These are phyloP conservation scores for Leptonema lineaticorne DNA, from an alignment of 1,140 invertebrate species.

Conservation along the genomic window DNA sequence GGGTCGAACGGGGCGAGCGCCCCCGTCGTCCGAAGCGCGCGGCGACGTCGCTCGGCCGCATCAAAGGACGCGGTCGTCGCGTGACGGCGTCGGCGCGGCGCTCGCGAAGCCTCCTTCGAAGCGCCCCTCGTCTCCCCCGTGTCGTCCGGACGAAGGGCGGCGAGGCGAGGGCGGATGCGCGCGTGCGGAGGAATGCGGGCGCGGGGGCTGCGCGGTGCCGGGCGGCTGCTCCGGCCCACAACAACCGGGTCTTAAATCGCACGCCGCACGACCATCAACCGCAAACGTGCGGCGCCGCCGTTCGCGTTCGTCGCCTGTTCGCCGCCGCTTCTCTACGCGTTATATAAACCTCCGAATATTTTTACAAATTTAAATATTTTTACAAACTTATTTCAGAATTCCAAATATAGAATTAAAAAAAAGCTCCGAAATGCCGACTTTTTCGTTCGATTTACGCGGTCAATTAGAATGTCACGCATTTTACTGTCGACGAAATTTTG, in stretches of 20 bases:
- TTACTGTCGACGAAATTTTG: no score
- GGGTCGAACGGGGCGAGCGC: no score
- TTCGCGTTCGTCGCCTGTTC: background rate
- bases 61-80: background rate
- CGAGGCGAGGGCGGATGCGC: background rate
- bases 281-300: no score
- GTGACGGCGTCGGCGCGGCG: background rate
- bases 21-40: background rate
- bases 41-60: background rate
- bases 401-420: no score
- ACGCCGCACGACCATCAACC: background rate
- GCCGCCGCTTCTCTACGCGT: no score
- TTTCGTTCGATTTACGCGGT: no score
- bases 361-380: no score
- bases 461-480: no score
- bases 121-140: background rate
- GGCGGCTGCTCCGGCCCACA: conserved; percentile 9
- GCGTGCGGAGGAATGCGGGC: background rate
- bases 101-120: background rate
- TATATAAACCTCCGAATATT: no score
- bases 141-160: background rate
- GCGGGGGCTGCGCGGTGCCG: background rate
- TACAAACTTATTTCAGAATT: no score
- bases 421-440: no score
- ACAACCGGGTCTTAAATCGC: background rate